Base-by-base conservation (phyloP, 2,113 vertebrate species). In the Gymnogyps californianus region DNA sequence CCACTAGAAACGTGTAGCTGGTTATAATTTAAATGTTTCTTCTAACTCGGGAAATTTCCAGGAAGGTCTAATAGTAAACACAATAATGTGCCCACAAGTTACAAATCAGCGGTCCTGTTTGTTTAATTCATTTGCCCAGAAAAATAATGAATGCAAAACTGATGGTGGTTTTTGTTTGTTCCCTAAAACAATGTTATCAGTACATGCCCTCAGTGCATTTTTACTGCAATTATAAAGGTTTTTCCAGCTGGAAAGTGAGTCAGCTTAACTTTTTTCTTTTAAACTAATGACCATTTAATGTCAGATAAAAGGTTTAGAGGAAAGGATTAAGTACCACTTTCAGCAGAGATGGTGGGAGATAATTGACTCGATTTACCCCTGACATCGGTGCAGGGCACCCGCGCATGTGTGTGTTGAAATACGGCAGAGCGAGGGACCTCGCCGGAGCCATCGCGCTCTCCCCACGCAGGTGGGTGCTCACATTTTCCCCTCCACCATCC, bases 251-350 rank as follows among this genome's bases (percentile, higher is more conserved):
- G 54, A 90, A 92, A 85, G 78, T 66, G 87, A 97, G 93, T 91
- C 75, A 89, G 78, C 75, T 88, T 77, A 93, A 70, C 81, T 89
- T 97, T 79, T 77, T 96, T 89, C 87, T 91, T 94, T 95, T 90
- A 92, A 95, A 93, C 81, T 93, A 95, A 96, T 93, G 93, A 95
- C 84, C 84, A 77, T 90, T 97, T 96, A 96, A 94, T 90, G 78
- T 77, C 82, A 96, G 91, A 91, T 90, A 96, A 97, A 96, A 95
- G 62, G 62, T 91, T 96, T 77, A 91, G 80, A 89, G 91, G 89
- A 80, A 96, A 94, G 93, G 87, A 95, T 96, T 96, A 96, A 94
- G 74, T 54, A 94, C 78, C 62, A 91, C 87, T 97, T 97, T 92
- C 94, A 96, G 82, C 65, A 66, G 91, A 96, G 89, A 91, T 83